phyloP scores from a whole-genome alignment of 2,113 vertebrate species.

The Neoarius graeffei region DNA sequence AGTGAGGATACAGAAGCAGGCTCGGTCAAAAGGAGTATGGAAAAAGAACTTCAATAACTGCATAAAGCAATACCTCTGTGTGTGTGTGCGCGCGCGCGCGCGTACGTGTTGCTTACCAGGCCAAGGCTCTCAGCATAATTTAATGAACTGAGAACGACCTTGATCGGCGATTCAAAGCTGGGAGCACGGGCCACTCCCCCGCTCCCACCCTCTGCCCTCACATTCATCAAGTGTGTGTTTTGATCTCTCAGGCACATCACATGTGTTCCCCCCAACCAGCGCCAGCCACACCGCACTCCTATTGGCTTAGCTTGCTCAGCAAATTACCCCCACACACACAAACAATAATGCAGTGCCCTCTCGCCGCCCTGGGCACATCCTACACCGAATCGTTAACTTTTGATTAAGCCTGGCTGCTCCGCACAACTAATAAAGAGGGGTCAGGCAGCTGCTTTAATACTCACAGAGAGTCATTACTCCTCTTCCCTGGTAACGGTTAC shows the following conservation, averaged over 20 bases:
- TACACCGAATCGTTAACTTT: constrained; percentile 55
- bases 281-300: constrained; percentile 71
- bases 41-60: constrained; percentile 31
- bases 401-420: constrained; percentile 49
- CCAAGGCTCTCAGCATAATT: constrained; percentile 73
- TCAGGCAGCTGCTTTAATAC: constrained; percentile 44
- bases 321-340: constrained; percentile 29
- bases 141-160: constrained; percentile 89
- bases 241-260: constrained; percentile 97
- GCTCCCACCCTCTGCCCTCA: constrained; percentile 81
- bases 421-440: constrained; percentile 40
- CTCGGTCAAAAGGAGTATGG: constrained; percentile 16
- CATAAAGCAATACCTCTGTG: constrained; percentile 2
- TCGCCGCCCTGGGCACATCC: constrained; percentile 45
- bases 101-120: constrained; percentile 61
- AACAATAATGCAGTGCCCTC: constrained; percentile 48
- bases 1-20: not conserved
- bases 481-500: constrained; percentile 37
- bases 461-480: constrained; percentile 40
- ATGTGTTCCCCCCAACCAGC: constrained; percentile 83
- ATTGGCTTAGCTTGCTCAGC: constrained; percentile 50
- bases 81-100: constrained; percentile 35
- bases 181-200: constrained; percentile 71
- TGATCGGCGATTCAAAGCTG: constrained; percentile 84
- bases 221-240: constrained; percentile 93